Conservation (phyloP, 2,113 vertebrate species). For the Platysternon megacephalum region DNA sequence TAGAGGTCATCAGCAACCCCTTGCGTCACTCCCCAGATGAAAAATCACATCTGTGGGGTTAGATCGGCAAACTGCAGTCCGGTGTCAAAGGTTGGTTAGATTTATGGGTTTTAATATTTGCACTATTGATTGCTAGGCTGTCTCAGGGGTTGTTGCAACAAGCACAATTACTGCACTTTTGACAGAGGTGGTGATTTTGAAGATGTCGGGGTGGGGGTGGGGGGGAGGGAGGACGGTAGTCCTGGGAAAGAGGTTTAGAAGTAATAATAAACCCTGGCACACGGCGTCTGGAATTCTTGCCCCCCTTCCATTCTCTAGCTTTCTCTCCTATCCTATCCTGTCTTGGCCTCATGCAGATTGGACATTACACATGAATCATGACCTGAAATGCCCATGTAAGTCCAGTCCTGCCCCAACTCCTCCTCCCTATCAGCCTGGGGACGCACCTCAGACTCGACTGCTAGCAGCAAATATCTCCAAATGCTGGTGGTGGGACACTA, state of each 20-base stretch:
- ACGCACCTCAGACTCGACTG: not conserved
- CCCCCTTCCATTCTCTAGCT: not conserved
- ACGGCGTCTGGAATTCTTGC: not conserved
- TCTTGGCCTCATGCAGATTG: not conserved
- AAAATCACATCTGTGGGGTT: not conserved
- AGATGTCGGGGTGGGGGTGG: not conserved
- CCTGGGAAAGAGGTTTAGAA: not conserved
- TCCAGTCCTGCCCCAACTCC: not conserved
- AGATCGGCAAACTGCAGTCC: not conserved
- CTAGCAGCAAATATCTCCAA: not conserved
- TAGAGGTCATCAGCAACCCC: not conserved
- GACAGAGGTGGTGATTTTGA: not conserved
- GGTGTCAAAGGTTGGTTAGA: not conserved
- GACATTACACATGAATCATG: not conserved
- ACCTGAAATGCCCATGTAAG: not conserved
- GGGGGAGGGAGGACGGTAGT: not conserved
- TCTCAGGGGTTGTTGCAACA: not conserved
- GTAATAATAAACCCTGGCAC: not conserved
- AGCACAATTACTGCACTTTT: conserved; percentile 12
- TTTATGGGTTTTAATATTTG: not conserved
- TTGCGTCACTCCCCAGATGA: not conserved
- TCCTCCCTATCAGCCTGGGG: not conserved
- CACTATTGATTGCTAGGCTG: not conserved
- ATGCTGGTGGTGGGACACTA: not conserved
- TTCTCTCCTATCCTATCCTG: not conserved